phyloP scores from a whole-genome alignment of 2,888 invertebrate genomes.

The Aspidiotus rigidus region DNA sequence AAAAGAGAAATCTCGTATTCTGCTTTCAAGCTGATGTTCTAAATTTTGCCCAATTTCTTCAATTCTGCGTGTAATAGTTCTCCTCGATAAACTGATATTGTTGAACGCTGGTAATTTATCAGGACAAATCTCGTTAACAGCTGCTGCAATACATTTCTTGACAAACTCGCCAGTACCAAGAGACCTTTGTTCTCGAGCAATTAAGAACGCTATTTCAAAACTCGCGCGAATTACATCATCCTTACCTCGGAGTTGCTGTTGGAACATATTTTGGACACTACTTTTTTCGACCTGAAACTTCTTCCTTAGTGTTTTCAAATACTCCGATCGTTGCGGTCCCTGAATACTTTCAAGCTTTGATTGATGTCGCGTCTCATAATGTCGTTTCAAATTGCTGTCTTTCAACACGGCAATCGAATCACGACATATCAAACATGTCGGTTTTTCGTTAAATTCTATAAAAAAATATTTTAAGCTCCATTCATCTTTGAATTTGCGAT shows the following conservation, averaged over 20 bases:
- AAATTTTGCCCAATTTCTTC: slow-evolving; percentile 23
- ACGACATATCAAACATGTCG: slow-evolving; percentile 36
- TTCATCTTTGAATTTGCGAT: slow-evolving; percentile 24
- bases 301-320: slow-evolving; percentile 10
- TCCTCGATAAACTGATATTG: slow-evolving; percentile 5
- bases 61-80: slow-evolving; percentile 16
- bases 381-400: slow-evolving; percentile 36
- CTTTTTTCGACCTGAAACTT: background rate
- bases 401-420: slow-evolving; percentile 36
- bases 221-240: slow-evolving; percentile 6
- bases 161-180: slow-evolving; percentile 15
- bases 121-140: slow-evolving; percentile 11
- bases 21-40: slow-evolving; percentile 7
- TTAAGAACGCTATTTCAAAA: slow-evolving; percentile 12
- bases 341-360: background rate
- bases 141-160: slow-evolving; percentile 23
- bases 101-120: slow-evolving; percentile 14
- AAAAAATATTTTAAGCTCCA: slow-evolving; percentile 27
- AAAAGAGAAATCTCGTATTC: slow-evolving; percentile 17
- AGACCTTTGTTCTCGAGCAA: slow-evolving; percentile 11
- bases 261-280: slow-evolving; percentile 7
- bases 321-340: background rate
- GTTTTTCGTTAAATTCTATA: slow-evolving; percentile 25
- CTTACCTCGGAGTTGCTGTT: slow-evolving; percentile 5
- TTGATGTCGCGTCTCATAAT: slow-evolving; percentile 37